Percentiles rank a stretch among this genome's conserved stretches.
Conservation (phyloP, 2,797 vertebrate species). For the Loris lydekkerianus region DNA sequence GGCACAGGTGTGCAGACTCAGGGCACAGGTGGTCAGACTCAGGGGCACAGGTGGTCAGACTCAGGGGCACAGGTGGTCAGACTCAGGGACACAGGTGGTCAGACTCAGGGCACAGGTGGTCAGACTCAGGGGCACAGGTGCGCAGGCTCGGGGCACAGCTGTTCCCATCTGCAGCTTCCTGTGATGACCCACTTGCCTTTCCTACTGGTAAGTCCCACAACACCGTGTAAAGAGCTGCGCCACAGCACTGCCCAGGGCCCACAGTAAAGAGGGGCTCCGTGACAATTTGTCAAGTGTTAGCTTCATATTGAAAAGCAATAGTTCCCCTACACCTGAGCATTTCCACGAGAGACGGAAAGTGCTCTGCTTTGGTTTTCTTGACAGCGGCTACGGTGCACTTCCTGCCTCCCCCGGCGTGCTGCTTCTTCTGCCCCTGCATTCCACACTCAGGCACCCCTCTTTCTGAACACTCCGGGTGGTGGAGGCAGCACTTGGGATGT, state of each 20-base stretch:
- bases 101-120: no score
- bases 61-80: no score
- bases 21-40: no score
- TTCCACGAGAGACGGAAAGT: neutral
- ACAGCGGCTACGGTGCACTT: rapidly evolving
- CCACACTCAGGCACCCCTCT: rapidly evolving
- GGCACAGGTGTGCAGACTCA: no score
- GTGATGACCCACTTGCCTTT: rapidly evolving
- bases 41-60: no score
- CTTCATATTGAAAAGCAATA: rapidly evolving
- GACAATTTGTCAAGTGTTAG: neutral
- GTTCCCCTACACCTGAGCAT: rapidly evolving
- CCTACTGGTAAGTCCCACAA: rapidly evolving
- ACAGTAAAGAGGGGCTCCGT: rapidly evolving
- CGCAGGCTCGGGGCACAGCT: rapidly evolving
- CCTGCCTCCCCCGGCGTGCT: rapidly evolving
- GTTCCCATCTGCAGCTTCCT: no score
- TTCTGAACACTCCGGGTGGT: neutral
- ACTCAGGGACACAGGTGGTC: no score
- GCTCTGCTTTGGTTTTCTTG: no score
- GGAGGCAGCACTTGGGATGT: rapidly evolving
- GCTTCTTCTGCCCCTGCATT: neutral
- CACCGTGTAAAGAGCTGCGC: rapidly evolving
- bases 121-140: no score
- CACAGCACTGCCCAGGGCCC: rapidly evolving